Conservation (phyloP, 2,888 invertebrate genomes). For the Macropis europaea region DNA sequence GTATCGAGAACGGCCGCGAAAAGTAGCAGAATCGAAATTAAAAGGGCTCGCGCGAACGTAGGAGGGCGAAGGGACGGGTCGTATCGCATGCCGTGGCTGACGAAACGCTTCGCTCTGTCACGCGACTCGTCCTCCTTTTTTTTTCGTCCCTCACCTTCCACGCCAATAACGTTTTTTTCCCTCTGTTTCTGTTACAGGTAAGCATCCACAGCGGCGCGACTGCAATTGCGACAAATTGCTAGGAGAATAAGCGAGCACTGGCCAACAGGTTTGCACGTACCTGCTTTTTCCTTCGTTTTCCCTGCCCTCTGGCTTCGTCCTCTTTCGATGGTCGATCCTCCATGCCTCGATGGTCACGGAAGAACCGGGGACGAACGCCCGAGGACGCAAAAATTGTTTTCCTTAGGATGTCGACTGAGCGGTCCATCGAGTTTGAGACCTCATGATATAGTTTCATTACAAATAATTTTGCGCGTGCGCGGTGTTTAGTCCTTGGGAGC, state of each 20-base stretch:
- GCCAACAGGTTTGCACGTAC: not conserved
- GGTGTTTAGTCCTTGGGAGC: no score
- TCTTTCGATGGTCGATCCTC: no score
- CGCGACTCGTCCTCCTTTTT: constrained; percentile 11
- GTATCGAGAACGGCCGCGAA: not conserved
- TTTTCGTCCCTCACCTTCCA: not conserved
- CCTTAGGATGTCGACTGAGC: no score
- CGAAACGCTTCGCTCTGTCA: not conserved
- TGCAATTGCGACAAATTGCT: constrained; percentile 29
- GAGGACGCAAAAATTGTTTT: no score
- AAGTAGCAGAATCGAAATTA: not conserved
- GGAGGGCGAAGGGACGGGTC: no score
- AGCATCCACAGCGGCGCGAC: constrained; percentile 34
- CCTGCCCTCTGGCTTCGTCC: not conserved
- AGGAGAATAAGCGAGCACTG: constrained; percentile 23
- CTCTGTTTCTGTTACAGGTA: constrained; percentile 42
- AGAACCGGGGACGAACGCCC: no score
- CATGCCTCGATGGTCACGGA: no score
- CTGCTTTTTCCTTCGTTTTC: not conserved
- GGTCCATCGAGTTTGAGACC: no score
- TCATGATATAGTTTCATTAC: no score
- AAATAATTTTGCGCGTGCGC: no score
- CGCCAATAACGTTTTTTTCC: constrained; percentile 16
- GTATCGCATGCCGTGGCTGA: not conserved
- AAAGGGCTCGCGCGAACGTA: no score